phyloP scores from a whole-genome alignment of 64 coral and sea anemone genomes.

The Porites australiensis region DNA sequence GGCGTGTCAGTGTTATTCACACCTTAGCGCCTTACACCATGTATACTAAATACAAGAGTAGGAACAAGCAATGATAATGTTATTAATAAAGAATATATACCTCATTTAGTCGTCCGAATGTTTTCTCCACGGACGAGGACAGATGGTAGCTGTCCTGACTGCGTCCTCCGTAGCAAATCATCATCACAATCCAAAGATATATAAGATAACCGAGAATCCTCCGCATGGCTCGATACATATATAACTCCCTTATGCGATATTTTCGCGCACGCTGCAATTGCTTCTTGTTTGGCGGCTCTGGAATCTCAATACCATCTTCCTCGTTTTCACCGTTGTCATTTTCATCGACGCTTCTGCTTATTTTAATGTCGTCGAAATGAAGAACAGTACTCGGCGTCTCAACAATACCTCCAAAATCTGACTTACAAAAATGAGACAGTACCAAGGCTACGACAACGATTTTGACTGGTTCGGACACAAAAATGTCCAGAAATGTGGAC shows the following conservation, averaged over 20 bases:
- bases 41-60: neutral
- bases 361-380: neutral
- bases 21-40: no score
- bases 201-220: constrained; percentile 19
- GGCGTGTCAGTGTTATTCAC: no score
- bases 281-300: constrained; percentile 31
- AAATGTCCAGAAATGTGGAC: constrained; percentile 48
- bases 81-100: neutral
- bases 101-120: constrained; percentile 5
- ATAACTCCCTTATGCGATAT: constrained; percentile 8
- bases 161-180: constrained; percentile 38
- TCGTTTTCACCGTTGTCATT: neutral
- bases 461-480: constrained; percentile 34
- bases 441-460: constrained; percentile 19
- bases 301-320: neutral
- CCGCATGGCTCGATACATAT: neutral
- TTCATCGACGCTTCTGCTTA: no score
- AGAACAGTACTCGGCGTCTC: neutral
- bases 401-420: neutral
- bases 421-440: constrained; percentile 1
- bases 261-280: constrained; percentile 26
- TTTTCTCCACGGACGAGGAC: neutral
- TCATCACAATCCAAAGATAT: constrained; percentile 42
- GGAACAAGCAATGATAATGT: neutral
- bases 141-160: neutral